These are phyloP conservation scores for Scaptomyza parva DNA, from an alignment of 2,888 invertebrate species.

Conservation along the genomic window DNA sequence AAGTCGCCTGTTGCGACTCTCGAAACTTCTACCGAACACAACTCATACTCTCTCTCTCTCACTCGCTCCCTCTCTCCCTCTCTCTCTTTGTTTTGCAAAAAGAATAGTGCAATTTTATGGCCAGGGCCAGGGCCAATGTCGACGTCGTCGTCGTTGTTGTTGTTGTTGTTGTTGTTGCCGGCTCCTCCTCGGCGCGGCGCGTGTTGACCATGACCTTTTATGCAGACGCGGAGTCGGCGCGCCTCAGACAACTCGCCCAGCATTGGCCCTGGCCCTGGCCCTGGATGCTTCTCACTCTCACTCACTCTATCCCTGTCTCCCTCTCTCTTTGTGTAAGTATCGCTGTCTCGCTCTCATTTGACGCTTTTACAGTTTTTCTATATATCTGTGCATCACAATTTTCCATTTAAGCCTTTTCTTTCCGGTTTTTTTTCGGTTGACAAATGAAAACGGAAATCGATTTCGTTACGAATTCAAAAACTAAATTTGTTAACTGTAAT, in stretches of 20 bases:
- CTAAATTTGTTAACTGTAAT: slow-evolving; percentile 33
- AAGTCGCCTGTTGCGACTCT: slow-evolving; percentile 19
- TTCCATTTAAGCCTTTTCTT: slow-evolving; percentile 17
- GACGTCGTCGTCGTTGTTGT: not conserved
- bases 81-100: slow-evolving; percentile 2
- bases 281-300: slow-evolving; percentile 27
- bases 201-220: slow-evolving; percentile 70
- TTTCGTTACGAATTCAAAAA: slow-evolving; percentile 69
- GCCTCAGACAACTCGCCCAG: slow-evolving; percentile 59
- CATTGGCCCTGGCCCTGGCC: slow-evolving; percentile 33
- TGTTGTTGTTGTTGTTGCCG: no score
- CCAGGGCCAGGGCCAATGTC: not conserved
- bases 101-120: slow-evolving; percentile 12
- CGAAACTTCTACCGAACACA: not conserved
- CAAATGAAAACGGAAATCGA: slow-evolving; percentile 74
- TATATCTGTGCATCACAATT: slow-evolving; percentile 29
- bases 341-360: slow-evolving; percentile 16
- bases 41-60: no score
- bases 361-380: no score
- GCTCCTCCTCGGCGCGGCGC: no score
- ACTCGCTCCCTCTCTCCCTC: not conserved
- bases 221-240: slow-evolving; percentile 73
- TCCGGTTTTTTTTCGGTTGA: slow-evolving; percentile 48
- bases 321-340: not conserved
- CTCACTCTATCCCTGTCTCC: slow-evolving; percentile 1